phyloP scores from a whole-genome alignment of 1,140 invertebrate species.

The Drosophila tropicalis region DNA sequence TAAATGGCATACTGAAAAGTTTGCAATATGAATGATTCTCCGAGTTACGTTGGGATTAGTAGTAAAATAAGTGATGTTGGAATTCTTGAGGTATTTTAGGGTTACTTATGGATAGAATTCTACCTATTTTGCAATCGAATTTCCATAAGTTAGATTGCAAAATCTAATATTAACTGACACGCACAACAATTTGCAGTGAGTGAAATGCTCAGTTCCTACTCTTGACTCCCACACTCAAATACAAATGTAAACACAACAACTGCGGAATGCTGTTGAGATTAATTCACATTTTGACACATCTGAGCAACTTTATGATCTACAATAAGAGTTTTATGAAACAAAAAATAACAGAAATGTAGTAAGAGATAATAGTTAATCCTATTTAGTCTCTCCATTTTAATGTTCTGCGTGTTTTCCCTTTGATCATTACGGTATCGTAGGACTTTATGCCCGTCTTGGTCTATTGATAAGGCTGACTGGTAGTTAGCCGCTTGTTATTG shows the following conservation, averaged over 20 bases:
- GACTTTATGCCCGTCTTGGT: conserved; percentile 54
- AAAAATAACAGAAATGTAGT: neutral
- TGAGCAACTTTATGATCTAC: neutral
- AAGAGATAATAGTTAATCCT: neutral
- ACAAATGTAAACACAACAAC: neutral
- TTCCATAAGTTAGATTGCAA: too few relatives aligned
- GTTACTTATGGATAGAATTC: too few relatives aligned
- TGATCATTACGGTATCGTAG: conserved; percentile 32
- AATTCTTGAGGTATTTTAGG: too few relatives aligned
- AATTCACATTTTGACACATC: conserved; percentile 4
- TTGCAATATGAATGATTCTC: too few relatives aligned
- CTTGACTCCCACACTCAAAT: neutral
- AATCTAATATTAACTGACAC: too few relatives aligned
- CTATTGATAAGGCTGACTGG: conserved; percentile 58
- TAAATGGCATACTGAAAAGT: too few relatives aligned
- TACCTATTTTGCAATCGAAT: too few relatives aligned
- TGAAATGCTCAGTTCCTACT: neutral
- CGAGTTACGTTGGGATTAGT: too few relatives aligned
- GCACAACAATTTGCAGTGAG: too few relatives aligned
- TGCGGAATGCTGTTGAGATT: conserved; percentile 3
- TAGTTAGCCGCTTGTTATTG: conserved; percentile 20
- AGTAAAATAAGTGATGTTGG: too few relatives aligned
- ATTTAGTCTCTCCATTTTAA: neutral
- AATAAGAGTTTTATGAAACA: neutral
- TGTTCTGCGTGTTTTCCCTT: neutral